Conservation (phyloP, 2,113 vertebrate species). For the Damaliscus lunatus region DNA sequence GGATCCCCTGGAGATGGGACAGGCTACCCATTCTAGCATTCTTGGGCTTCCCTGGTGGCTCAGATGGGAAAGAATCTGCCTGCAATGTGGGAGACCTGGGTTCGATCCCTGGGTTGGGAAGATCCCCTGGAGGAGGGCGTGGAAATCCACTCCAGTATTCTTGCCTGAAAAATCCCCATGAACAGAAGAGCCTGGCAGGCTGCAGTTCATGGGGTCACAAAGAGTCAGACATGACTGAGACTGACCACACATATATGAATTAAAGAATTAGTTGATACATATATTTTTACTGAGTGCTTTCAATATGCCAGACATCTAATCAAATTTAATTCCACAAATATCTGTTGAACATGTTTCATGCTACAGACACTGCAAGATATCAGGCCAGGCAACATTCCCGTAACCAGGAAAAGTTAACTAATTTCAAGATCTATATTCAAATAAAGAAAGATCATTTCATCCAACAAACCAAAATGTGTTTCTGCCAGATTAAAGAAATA, state of each 20-base stretch:
- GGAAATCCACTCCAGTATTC: background rate
- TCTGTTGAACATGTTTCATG: background rate
- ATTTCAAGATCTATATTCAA: background rate
- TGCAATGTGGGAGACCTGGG: background rate
- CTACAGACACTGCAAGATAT: background rate
- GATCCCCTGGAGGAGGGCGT: background rate
- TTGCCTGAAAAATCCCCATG: background rate
- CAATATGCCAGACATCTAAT: background rate
- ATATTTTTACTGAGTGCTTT: background rate
- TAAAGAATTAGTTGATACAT: background rate
- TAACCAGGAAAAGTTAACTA: background rate
- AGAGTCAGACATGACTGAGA: background rate
- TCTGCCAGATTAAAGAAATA: background rate
- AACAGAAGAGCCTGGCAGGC: background rate
- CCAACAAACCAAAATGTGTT: background rate
- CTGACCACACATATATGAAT: background rate
- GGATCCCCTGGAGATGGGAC: background rate
- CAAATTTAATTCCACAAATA: background rate
- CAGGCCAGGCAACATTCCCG: background rate
- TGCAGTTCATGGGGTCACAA: background rate
- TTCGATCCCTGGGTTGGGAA: background rate
- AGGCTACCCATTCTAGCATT: background rate
- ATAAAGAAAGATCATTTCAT: background rate
- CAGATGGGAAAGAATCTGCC: background rate
- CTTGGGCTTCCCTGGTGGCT: background rate